Conservation (phyloP, 1,140 invertebrate genomes). For the Apis cerana region DNA sequence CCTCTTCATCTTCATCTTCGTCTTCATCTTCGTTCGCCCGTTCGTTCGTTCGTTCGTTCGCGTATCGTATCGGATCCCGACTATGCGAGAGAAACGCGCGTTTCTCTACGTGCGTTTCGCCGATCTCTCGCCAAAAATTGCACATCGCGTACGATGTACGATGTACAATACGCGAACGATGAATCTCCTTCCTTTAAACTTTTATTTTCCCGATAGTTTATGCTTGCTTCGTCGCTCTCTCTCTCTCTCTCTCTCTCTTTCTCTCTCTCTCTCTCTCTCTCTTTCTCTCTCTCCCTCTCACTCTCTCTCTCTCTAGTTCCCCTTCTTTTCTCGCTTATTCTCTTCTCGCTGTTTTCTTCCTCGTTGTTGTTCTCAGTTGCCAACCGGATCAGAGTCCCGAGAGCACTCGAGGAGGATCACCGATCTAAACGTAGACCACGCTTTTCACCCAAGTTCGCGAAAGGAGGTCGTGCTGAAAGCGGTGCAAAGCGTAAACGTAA, state of each 20-base stretch:
- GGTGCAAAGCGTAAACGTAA: background rate
- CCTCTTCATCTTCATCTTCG: slow-evolving; percentile 39
- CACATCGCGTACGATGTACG: too few relatives aligned
- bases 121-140: slow-evolving; percentile 11
- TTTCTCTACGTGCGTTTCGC: slow-evolving; percentile 1
- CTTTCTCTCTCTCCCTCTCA: background rate
- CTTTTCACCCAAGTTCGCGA: slow-evolving; percentile 10
- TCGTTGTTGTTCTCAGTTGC: slow-evolving; percentile 13
- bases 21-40: slow-evolving; percentile 6
- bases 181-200: too few relatives aligned
- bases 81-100: slow-evolving; percentile 24
- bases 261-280: background rate
- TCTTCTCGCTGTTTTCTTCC: background rate
- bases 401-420: slow-evolving; percentile 25
- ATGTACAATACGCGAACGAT: too few relatives aligned
- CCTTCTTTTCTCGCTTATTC: too few relatives aligned
- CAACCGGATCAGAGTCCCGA: slow-evolving; percentile 43
- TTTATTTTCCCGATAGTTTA: background rate
- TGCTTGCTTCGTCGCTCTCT: background rate
- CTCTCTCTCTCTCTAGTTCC: too few relatives aligned
- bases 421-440: background rate
- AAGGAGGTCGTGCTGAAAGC: slow-evolving; percentile 20
- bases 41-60: background rate
- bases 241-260: background rate
- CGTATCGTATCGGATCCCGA: too few relatives aligned